These are phyloP conservation scores for Nasonia oneida DNA, from an alignment of 2,888 invertebrate species.

Conservation along the genomic window DNA sequence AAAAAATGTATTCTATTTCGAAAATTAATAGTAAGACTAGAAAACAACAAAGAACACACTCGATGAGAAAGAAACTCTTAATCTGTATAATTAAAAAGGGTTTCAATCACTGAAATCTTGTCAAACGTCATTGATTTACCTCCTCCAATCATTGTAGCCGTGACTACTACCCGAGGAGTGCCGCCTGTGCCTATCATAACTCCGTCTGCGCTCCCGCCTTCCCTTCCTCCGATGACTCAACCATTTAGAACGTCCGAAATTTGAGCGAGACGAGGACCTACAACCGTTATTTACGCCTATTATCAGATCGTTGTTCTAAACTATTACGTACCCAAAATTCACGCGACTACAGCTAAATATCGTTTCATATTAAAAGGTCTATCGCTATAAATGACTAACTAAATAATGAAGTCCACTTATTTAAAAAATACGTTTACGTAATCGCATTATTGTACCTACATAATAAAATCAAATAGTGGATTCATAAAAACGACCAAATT, in stretches of 20 bases:
- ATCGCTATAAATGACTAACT: neutral
- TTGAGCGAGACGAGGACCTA: conserved; percentile 74
- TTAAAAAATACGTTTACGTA: neutral
- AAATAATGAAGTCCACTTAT: neutral
- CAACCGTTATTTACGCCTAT: conserved; percentile 45
- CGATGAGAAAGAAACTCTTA: conserved; percentile 29
- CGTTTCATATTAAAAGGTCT: neutral
- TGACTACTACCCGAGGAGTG: conserved; percentile 69
- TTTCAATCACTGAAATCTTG: conserved; percentile 30
- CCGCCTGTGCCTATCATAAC: conserved; percentile 70
- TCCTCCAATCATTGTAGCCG: conserved; percentile 70
- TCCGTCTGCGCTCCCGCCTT: conserved; percentile 66
- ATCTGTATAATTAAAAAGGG: conserved; percentile 22
- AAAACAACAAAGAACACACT: conserved; percentile 36
- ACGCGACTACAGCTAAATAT: neutral
- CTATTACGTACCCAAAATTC: neutral
- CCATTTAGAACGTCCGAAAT: conserved; percentile 72
- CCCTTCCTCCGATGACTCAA: conserved; percentile 67
- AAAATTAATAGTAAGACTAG: conserved; percentile 15
- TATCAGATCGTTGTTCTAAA: conserved; percentile 32
- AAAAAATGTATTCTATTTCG: neutral
- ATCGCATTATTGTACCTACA: neutral
- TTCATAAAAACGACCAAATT: neutral
- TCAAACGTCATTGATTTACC: conserved; percentile 69
- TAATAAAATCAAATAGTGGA: neutral